Evolutionary conservation across 2,113 vertebrate genomes (phyloP).

Genomic region (Anseranas semipalmata): DNA sequence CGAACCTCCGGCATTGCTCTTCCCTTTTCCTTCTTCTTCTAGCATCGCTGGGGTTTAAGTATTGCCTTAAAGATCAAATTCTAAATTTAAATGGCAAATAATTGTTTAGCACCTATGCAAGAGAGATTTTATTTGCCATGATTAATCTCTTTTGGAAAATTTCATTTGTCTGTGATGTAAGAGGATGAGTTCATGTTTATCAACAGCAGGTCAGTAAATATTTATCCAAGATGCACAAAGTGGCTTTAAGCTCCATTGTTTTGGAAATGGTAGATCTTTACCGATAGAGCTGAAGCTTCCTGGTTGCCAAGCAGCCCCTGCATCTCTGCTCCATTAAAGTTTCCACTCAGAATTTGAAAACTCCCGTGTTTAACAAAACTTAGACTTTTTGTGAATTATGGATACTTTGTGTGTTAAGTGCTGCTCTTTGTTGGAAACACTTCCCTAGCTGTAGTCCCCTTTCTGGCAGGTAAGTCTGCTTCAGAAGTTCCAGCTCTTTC

Average conservation of each 20-base stretch:
- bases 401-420: not conserved
- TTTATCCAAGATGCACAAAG: not conserved
- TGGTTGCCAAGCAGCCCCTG: not conserved
- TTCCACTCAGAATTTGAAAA: not conserved
- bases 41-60: not conserved
- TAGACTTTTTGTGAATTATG: not conserved
- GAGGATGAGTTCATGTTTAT: not conserved
- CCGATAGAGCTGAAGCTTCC: not conserved
- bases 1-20: not conserved
- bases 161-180: not conserved
- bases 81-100: not conserved
- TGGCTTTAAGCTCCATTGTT: not conserved
- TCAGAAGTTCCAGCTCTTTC: not conserved
- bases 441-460: not conserved
- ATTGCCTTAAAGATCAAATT: not conserved
- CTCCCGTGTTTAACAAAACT: not conserved
- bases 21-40: not conserved
- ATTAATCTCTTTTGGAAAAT: not conserved
- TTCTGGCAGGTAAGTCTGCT: not conserved
- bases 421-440: not conserved
- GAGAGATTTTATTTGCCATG: not conserved
- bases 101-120: not conserved
- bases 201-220: not conserved
- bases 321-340: not conserved
- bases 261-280: not conserved